Percentiles rank a stretch among this genome's conserved stretches.
Conservation (phyloP, 2,888 invertebrate genomes). For the Caprella mutica region DNA sequence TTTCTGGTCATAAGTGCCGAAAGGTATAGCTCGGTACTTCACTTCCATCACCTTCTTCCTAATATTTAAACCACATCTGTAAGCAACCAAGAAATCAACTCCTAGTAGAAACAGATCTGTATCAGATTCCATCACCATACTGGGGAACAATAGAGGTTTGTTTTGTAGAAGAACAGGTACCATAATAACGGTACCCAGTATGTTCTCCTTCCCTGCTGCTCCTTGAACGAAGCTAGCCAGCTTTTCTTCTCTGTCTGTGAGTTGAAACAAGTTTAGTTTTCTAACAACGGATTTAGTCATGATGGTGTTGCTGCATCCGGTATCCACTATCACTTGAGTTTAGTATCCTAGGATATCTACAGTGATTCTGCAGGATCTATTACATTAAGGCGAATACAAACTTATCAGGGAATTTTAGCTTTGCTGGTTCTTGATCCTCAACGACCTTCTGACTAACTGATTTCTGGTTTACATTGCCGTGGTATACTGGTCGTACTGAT, state of each 20-base stretch:
- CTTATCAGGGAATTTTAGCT: too few species aligned
- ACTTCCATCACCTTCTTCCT: not conserved
- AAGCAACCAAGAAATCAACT: slow-evolving; percentile 14
- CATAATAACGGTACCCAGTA: slow-evolving; percentile 9
- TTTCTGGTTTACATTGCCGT: too few species aligned
- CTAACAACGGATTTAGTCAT: slow-evolving; percentile 4
- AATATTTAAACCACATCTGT: slow-evolving; percentile 6
- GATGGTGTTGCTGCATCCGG: slow-evolving; percentile 15
- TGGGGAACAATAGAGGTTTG: slow-evolving; percentile 13
- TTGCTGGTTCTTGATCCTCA: too few species aligned
- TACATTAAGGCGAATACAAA: too few species aligned
- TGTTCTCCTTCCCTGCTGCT: slow-evolving; percentile 8
- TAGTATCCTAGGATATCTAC: not conserved
- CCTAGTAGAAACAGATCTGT: slow-evolving; percentile 7
- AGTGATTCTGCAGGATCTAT: too few species aligned
- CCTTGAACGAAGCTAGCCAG: slow-evolving; percentile 10
- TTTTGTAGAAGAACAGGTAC: slow-evolving; percentile 6
- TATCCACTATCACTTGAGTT: slow-evolving; percentile 5
- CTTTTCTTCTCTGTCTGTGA: slow-evolving; percentile 5
- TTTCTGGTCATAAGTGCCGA: too few species aligned
- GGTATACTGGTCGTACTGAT: too few species aligned
- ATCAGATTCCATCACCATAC: slow-evolving; percentile 10
- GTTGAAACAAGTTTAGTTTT: not conserved
- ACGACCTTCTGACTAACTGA: too few species aligned
- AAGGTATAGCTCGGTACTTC: not conserved